phyloP scores from a whole-genome alignment of 2,888 invertebrate species.

The Molorchus minor region DNA sequence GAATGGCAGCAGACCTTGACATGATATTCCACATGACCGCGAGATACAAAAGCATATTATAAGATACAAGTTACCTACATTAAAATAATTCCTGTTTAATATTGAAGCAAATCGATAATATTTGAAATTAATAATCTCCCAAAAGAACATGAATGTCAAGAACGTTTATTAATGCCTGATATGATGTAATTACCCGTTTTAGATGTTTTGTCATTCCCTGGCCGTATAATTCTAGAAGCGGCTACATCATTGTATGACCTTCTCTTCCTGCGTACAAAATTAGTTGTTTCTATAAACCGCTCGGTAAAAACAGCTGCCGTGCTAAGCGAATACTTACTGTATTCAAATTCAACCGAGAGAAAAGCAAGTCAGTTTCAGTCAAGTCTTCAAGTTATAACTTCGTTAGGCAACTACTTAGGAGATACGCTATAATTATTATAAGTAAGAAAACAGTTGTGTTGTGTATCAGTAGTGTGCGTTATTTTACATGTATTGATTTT shows the following conservation, averaged over 20 bases:
- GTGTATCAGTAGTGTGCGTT: not conserved
- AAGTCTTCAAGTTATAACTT: slow-evolving; percentile 42
- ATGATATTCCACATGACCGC: not conserved
- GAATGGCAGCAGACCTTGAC: slow-evolving; percentile 2
- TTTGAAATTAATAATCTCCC: slow-evolving; percentile 13
- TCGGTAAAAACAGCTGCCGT: slow-evolving; percentile 12
- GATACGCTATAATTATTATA: slow-evolving; percentile 7
- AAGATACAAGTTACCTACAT: too few species aligned
- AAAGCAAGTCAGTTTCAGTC: slow-evolving; percentile 25
- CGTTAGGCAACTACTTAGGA: slow-evolving; percentile 6
- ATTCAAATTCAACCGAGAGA: slow-evolving; percentile 31
- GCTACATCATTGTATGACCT: slow-evolving; percentile 33
- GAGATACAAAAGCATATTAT: slow-evolving; percentile 1
- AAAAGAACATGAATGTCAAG: slow-evolving; percentile 26
- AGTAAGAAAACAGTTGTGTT: slow-evolving; percentile 1
- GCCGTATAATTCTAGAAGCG: slow-evolving; percentile 36
- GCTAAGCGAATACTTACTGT: slow-evolving; percentile 35
- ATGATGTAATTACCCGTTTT: slow-evolving; percentile 51
- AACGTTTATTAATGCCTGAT: slow-evolving; percentile 27
- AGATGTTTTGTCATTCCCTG: slow-evolving; percentile 48
- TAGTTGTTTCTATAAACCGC: slow-evolving; percentile 40
- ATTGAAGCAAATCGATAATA: slow-evolving; percentile 5
- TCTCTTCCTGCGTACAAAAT: slow-evolving; percentile 28
- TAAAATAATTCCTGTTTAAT: not conserved
- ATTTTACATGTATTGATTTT: slow-evolving; percentile 11